Conservation (phyloP, 2,113 vertebrate genomes). For the Patagioenas fasciata region DNA sequence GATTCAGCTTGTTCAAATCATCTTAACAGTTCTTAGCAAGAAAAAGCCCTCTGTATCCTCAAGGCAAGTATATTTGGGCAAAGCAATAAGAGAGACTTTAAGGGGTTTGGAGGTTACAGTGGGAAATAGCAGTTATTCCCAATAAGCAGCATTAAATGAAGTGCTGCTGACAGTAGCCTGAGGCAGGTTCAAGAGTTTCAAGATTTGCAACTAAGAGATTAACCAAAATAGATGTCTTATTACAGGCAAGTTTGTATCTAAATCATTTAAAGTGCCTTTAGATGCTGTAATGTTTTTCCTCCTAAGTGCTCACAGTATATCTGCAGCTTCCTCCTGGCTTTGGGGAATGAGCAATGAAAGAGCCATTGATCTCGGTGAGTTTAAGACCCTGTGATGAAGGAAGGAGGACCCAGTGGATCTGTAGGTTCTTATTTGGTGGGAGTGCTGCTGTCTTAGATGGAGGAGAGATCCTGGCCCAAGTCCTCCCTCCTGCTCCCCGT, state of each 20-base stretch:
- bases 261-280: constrained; percentile 71
- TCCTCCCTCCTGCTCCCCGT: not conserved
- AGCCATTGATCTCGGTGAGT: not conserved
- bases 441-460: accelerated
- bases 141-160: constrained; percentile 71
- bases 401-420: not conserved
- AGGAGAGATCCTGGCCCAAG: not conserved
- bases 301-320: not conserved
- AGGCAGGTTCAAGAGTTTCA: constrained; percentile 71
- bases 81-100: constrained; percentile 57
- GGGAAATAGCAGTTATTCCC: constrained; percentile 69
- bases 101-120: constrained; percentile 68
- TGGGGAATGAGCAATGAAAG: not conserved
- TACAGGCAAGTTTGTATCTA: constrained; percentile 67
- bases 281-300: constrained; percentile 55
- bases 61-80: constrained; percentile 68
- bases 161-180: constrained; percentile 71
- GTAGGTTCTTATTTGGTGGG: not conserved
- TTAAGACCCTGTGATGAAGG: not conserved
- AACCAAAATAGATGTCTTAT: constrained; percentile 74
- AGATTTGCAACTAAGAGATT: constrained; percentile 72
- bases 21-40: not conserved
- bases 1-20: constrained; percentile 58
- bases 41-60: constrained; percentile 34
- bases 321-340: constrained; percentile 19